These are phyloP conservation scores for Lasiurus cinereus DNA, from an alignment of 2,113 vertebrate genomes.

Conservation along the genomic window DNA sequence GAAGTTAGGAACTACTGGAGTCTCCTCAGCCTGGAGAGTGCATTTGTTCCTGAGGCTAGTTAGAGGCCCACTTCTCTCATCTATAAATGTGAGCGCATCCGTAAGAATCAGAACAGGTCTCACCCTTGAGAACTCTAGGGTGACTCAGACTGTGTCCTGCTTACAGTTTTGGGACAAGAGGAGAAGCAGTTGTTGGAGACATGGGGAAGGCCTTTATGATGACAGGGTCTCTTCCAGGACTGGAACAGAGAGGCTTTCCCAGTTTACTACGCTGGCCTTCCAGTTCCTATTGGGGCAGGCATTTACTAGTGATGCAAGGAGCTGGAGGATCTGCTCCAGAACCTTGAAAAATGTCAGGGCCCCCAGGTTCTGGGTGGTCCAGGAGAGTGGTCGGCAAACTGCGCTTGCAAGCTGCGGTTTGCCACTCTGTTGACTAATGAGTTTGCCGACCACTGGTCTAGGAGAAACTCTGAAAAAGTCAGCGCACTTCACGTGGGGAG, in stretches of 20 bases:
- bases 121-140: background rate
- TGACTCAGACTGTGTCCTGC: background rate
- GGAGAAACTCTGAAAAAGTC: constrained; percentile 59
- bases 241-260: background rate
- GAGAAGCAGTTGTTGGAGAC: background rate
- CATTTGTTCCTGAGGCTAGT: background rate
- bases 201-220: background rate
- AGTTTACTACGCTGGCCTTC: background rate
- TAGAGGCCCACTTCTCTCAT: background rate
- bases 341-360: background rate
- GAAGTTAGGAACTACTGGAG: background rate
- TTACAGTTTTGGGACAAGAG: background rate
- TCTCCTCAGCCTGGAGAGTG: background rate
- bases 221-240: background rate
- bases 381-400: background rate
- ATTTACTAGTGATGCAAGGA: background rate
- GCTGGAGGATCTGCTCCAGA: background rate
- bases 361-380: background rate
- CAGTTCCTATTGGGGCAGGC: background rate
- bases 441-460: background rate
- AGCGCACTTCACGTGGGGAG: constrained; percentile 37
- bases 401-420: no score
- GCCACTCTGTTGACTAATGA: no score
- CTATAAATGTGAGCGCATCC: background rate
- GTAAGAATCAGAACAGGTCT: background rate